Conservation (phyloP, 2,797 vertebrate species). For the Neopelma chrysocephalum region DNA sequence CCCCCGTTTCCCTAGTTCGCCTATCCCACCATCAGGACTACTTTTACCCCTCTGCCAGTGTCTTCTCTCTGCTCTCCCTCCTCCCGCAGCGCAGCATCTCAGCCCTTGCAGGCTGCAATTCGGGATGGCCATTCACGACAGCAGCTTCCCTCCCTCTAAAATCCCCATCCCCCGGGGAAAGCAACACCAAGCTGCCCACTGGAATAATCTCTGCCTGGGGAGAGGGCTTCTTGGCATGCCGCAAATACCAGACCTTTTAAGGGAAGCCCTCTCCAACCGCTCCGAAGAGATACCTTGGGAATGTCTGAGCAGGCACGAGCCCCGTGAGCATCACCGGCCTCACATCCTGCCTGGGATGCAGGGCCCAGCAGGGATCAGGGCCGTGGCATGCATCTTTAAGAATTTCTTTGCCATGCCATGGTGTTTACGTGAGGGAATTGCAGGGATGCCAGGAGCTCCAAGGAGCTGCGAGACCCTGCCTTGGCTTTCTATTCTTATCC, state of each 20-base stretch:
- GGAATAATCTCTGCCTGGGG: not conserved
- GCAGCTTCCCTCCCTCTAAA: not conserved
- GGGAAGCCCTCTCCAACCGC: not conserved
- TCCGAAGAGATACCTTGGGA: not conserved
- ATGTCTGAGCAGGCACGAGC: not conserved
- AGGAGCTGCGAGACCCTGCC: not conserved
- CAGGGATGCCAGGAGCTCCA: not conserved
- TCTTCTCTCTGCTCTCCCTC: not conserved
- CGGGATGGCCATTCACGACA: fast-evolving
- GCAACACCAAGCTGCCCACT: not conserved
- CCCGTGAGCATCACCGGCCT: not conserved
- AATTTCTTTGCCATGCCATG: not conserved
- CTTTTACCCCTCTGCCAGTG: not conserved
- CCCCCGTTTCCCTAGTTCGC: not conserved
- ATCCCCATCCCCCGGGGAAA: not conserved
- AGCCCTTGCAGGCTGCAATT: fast-evolving
- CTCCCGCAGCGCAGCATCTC: not conserved
- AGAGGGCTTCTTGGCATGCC: constrained; percentile 16
- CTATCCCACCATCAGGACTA: fast-evolving
- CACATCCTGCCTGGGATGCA: not conserved
- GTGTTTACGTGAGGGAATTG: not conserved
- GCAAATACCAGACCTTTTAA: constrained; percentile 57
- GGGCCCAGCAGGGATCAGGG: not conserved
- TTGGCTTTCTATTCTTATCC: constrained; percentile 31
- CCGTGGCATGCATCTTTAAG: fast-evolving